Evolutionary conservation across 2,888 invertebrate species (phyloP), one percentile per base, ranked within the genome.

Genomic region (Clanis bilineata): DNA sequence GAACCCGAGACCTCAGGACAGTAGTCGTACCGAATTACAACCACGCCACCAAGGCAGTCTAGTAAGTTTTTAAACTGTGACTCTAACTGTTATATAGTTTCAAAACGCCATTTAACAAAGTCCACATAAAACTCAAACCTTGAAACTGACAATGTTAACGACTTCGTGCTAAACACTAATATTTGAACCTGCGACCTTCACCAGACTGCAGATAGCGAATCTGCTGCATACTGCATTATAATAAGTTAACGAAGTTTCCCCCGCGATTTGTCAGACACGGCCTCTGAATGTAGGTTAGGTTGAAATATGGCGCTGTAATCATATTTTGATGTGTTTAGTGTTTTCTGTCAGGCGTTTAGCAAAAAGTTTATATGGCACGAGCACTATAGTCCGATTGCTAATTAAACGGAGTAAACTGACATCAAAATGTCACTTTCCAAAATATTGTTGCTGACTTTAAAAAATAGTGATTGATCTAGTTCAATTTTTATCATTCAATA

Each of bases 211-310:
- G 80, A 77, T 73, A 77, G 70, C 23, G 45, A 67, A 70, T 76
- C 73, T 70, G 72, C 70, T 65, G 73, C 72, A 68, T 73, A 73
- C 75, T 73, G 78, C 78, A 80, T 71, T 72, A 71, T 66, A 71
- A 69, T 65, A 59, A 66, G 62, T 71, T 73, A 71, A 75, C 72
- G 72, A 70, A 74, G 64, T 73, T 71, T 60, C 64, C 68, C 67
- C 15, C 18, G 18, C 28, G 54, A 60, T 66, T 62, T 58, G 67
- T 67, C 65, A 62, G 66, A 67, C 62, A 59, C 64, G 71, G 66
- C 75, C 74, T 77, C 74, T 65, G 56, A 60, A 58, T 51, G 47
- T 73, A 62, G 73, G 73, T 74, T 75, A 73, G 67, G 63, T 64
- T 59, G 57, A 60, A 61, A 62, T 57, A 41, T 18, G 51, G 28